A percentile compares a stretch with the other conserved stretches of the same genome.
Conservation (phyloP, 2,797 vertebrate genomes). For the Taeniopygia guttata region DNA sequence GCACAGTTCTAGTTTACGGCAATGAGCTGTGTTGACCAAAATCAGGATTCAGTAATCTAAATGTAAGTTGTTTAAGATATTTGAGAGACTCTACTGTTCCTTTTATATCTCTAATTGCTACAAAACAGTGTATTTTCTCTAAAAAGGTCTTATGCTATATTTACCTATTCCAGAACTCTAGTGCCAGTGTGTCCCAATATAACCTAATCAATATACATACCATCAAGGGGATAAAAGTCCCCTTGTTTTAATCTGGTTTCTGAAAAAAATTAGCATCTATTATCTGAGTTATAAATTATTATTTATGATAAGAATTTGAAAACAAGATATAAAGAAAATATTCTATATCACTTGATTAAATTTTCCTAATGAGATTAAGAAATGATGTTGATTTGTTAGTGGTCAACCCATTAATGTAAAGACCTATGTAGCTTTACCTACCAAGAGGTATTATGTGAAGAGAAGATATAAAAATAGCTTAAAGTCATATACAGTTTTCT, state of each 20-base stretch:
- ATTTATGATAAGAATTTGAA: neutral
- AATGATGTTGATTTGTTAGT: fast-evolving
- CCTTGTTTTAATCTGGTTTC: neutral
- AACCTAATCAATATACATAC: neutral
- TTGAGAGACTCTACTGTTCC: neutral
- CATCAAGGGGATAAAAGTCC: neutral
- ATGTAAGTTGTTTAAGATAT: neutral
- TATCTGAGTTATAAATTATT: neutral
- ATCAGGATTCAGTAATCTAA: neutral
- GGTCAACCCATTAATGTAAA: neutral
- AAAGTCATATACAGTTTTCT: neutral
- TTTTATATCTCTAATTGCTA: neutral
- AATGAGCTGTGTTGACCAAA: neutral
- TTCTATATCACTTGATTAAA: neutral
- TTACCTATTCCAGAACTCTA: neutral
- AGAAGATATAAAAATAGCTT: neutral
- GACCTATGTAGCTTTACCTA: neutral
- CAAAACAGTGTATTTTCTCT: neutral
- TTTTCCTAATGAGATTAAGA: neutral
- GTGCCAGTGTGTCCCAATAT: neutral
- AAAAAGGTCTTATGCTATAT: neutral
- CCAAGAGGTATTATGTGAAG: neutral
- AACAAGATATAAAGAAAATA: neutral
- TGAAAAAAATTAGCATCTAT: neutral
- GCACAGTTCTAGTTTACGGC: neutral